These are phyloP conservation scores for Ciconia maguari DNA, from an alignment of 2,113 vertebrate genomes.

Conservation along the genomic window DNA sequence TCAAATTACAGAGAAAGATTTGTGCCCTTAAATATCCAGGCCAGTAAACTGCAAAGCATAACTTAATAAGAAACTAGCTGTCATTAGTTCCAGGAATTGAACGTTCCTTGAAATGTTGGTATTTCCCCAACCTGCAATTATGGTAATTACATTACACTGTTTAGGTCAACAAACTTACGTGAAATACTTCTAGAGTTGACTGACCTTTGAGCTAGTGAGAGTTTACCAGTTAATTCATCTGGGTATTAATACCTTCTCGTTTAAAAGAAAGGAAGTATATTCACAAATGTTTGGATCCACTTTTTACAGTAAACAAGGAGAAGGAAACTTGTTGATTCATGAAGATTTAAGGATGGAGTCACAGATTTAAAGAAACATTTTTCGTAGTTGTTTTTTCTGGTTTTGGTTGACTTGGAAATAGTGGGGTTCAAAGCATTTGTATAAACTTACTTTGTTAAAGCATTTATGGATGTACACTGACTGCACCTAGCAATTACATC, in stretches of 20 bases:
- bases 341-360: background rate
- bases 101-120: background rate
- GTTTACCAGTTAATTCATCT: background rate
- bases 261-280: background rate
- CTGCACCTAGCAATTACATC: background rate
- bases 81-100: background rate
- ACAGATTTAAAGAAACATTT: background rate
- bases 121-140: background rate
- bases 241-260: background rate
- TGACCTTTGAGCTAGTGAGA: background rate
- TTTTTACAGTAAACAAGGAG: background rate
- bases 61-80: background rate
- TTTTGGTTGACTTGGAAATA: background rate
- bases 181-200: background rate
- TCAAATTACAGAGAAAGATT: background rate
- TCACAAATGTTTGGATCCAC: background rate
- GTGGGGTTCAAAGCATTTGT: background rate
- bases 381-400: background rate
- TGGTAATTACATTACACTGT: background rate
- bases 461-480: background rate
- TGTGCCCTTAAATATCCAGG: background rate
- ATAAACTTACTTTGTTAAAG: background rate
- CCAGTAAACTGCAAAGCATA: background rate
- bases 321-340: background rate
- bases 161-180: background rate